Evolutionary conservation across 2,797 vertebrate species (phyloP).

Genomic region (Cheirogaleus major): DNA sequence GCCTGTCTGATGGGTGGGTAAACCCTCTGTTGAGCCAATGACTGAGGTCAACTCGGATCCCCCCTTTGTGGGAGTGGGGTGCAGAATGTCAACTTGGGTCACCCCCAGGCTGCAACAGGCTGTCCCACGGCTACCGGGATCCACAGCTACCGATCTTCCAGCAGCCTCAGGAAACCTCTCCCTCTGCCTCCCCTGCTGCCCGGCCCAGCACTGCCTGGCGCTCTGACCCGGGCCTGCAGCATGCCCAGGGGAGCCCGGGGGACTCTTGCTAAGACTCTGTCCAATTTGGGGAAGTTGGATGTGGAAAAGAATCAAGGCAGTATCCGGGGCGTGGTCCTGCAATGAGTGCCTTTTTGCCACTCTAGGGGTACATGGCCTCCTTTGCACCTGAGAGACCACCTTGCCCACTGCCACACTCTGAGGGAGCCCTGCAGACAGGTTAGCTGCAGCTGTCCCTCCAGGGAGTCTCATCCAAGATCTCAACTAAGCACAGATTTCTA

Average conservation of each 20-base stretch:
- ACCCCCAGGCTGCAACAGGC: neutral
- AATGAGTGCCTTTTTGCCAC: neutral
- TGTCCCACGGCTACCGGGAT: rapidly evolving
- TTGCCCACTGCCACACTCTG: rapidly evolving
- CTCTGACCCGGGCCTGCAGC: neutral
- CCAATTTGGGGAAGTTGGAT: neutral
- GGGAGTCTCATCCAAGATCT: too few species aligned
- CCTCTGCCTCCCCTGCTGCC: too few species aligned
- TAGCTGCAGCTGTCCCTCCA: neutral
- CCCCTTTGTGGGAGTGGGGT: rapidly evolving
- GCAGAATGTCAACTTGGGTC: rapidly evolving
- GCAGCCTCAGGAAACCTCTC: neutral
- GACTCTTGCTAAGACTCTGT: neutral
- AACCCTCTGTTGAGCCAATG: neutral
- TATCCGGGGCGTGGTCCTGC: neutral
- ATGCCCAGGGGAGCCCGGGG: too few species aligned
- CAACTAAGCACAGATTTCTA: neutral
- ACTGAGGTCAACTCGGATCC: neutral
- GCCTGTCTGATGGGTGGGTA: neutral
- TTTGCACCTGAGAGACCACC: neutral
- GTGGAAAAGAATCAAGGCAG: neutral
- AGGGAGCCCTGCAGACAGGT: neutral
- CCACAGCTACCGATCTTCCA: rapidly evolving
- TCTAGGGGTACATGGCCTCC: neutral
- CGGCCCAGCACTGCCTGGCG: neutral